Evolutionary conservation across 2,797 vertebrate genomes (phyloP), one percentile per base, ranked within the genome.

Genomic region (Pampus argenteus): DNA sequence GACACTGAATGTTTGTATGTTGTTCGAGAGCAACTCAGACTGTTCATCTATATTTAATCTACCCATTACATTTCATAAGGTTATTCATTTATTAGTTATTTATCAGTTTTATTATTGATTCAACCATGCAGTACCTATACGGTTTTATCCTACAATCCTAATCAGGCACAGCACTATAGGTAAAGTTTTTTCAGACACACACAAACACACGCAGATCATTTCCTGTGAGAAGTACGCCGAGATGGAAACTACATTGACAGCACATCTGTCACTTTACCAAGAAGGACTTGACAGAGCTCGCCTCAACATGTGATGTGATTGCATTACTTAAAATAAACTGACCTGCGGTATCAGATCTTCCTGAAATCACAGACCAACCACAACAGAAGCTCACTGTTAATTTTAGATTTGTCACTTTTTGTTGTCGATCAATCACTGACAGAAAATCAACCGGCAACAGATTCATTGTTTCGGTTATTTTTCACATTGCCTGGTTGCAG

Each of bases 211-310:
- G 7, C 28, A 29, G 20, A 6, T 18, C 36, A 62, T 26, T 67
- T 70, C 51, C 51, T 67, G 69, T 28, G 23, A 51, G 22, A 0
- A 11, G 17, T 8, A 28, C 34, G 45, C 18, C 22, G 29, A 65
- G 23, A 51, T 1, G 14, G 17, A 44, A 76, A 64, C 40, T n/a
- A 54, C 26, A 40, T 0, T 63, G 20, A 34, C 29, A 70, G 59
- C 45, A 45, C 13, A 22, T 50, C 25, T n/a, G 31, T 56, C 59
- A 57, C 23, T 6, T 22, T 7, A 28, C 18, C 26, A 34, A 44
- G 1, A 60, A 26, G 1, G 44, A 18, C 26, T 20, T 60, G 13
- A 65, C 45, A 45, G 9, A 26, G 34, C 51, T 44, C 2, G 5
- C 10, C 11, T 52, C 17, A 49, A 49, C 49, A 47, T 38, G n/a